Percentiles rank a stretch among this genome's conserved stretches.
Conservation (phyloP, 2,797 vertebrate genomes). For the Dicrostonyx torquatus region DNA sequence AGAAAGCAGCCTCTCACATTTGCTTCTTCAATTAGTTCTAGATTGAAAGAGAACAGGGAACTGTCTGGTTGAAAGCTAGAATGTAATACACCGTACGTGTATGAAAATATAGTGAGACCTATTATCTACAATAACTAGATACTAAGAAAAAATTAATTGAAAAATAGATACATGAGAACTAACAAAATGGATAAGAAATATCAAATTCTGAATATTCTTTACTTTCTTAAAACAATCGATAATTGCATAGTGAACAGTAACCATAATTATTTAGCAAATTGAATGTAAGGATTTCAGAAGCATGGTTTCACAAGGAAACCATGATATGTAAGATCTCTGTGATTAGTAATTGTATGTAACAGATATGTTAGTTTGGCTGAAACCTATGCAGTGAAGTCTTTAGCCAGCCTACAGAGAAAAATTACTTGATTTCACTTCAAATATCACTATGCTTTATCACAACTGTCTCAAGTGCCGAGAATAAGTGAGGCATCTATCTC, state of each 20-base stretch:
- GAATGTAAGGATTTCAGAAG: slow-evolving; percentile 21
- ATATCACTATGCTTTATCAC: slow-evolving; percentile 18
- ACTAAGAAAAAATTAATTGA: neutral
- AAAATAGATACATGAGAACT: neutral
- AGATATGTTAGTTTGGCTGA: neutral
- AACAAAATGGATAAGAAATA: slow-evolving; percentile 42
- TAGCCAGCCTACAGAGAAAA: slow-evolving; percentile 11
- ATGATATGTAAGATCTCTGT: neutral
- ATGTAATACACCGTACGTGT: neutral
- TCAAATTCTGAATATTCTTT: slow-evolving; percentile 16
- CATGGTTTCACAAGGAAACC: slow-evolving; percentile 27
- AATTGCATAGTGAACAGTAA: slow-evolving; percentile 17
- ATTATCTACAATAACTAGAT: neutral
- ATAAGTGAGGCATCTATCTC: no score
- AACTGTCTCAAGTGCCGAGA: neutral
- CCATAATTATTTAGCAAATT: slow-evolving; percentile 33
- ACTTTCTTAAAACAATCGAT: slow-evolving; percentile 9
- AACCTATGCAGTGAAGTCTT: neutral
- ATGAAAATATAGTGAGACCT: neutral
- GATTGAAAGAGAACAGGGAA: neutral
- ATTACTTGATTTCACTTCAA: slow-evolving; percentile 29
- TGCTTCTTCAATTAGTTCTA: slow-evolving; percentile 17
- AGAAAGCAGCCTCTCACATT: neutral
- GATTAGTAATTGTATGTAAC: slow-evolving; percentile 5
- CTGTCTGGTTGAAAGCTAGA: neutral